Evolutionary conservation across 2,797 vertebrate species (phyloP).

Genomic region (Arctocebus calabarensis): DNA sequence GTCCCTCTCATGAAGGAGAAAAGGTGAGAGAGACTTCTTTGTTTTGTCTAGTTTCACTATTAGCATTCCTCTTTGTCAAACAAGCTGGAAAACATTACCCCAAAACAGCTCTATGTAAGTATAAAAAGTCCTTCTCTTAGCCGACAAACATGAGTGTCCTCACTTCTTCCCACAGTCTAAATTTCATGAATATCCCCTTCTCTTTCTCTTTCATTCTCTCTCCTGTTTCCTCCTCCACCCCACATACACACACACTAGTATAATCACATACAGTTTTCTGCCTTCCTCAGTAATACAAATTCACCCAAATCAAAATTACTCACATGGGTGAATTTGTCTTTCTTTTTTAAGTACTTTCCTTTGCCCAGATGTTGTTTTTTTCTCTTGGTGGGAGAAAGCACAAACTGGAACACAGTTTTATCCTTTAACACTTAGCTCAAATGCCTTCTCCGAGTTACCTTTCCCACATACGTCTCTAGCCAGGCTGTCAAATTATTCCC

Average conservation of each 20-base stretch:
- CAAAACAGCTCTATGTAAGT: background rate
- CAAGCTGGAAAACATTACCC: background rate
- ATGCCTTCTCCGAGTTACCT: background rate
- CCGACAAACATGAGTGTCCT: background rate
- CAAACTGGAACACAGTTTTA: background rate
- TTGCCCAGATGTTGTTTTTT: background rate
- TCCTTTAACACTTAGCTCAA: background rate
- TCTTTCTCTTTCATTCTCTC: background rate
- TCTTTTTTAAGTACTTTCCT: background rate
- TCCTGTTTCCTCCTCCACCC: fast-evolving
- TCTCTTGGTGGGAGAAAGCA: background rate
- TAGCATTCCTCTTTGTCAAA: background rate
- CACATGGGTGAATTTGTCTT: background rate
- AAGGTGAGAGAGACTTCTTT: background rate
- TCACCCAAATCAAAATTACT: background rate
- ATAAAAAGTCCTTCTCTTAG: background rate
- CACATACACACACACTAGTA: background rate
- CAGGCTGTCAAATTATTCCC: background rate
- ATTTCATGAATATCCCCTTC: background rate
- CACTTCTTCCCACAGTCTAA: background rate
- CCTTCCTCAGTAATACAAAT: background rate
- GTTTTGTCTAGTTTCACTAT: background rate
- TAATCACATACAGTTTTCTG: background rate
- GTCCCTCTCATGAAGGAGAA: too few species aligned
- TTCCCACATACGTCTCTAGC: background rate